Conservation (phyloP, 2,888 invertebrate genomes). For the Polyommatus iphigenia region DNA sequence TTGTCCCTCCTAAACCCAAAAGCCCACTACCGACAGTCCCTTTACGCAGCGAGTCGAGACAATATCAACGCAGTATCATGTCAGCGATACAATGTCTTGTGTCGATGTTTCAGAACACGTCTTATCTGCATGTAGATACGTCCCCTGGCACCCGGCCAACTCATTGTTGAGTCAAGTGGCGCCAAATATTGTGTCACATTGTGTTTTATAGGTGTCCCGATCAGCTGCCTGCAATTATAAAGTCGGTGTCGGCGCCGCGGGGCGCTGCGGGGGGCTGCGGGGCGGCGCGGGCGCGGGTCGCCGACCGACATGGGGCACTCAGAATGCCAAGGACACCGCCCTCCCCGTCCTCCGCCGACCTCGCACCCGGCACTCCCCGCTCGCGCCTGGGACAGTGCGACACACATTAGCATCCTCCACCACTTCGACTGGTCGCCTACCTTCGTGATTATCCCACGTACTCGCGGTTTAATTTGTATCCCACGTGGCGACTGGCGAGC, state of each 20-base stretch:
- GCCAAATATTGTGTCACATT: not conserved
- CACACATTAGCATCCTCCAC: constrained; percentile 5
- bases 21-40: not conserved
- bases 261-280: not conserved
- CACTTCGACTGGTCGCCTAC: not conserved
- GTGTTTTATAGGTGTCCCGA: not conserved
- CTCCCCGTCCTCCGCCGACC: not conserved
- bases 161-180: constrained; percentile 4
- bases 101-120: not conserved
- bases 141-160: not conserved
- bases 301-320: constrained; percentile 8
- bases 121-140: constrained; percentile 4
- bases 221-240: constrained; percentile 9
- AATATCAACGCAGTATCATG: not conserved
- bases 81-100: not conserved
- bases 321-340: constrained; percentile 24
- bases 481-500: not conserved
- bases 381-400: not conserved
- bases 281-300: constrained; percentile 22
- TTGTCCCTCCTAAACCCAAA: not conserved
- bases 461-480: not conserved
- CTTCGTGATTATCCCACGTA: not conserved
- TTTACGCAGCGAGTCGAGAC: not conserved
- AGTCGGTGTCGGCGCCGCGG: not conserved
- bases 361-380: not conserved